Percentiles rank a stretch among this genome's conserved stretches.
phyloP scores from a whole-genome alignment of 1,140 invertebrate genomes.

The Elysia chlorotica region DNA sequence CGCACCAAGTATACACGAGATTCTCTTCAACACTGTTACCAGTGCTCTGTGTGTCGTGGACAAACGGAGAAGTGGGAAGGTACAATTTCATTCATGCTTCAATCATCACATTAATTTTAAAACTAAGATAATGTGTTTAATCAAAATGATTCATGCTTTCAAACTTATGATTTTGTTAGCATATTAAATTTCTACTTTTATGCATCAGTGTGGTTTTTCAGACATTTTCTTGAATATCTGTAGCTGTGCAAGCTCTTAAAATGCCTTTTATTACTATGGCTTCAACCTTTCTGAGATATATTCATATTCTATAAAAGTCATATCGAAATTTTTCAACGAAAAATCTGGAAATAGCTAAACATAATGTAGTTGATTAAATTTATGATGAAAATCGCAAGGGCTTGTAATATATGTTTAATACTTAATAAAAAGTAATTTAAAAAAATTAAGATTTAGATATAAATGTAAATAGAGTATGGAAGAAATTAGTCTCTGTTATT shows the following conservation, averaged over 20 bases:
- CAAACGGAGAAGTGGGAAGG: constrained; percentile 1
- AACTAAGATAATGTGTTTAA: not conserved
- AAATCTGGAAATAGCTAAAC: not conserved
- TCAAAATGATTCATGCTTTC: not conserved
- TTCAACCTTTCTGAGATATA: not conserved
- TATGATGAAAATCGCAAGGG: not conserved
- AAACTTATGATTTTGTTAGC: not conserved
- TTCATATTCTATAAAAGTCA: not conserved
- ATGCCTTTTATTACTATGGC: not conserved
- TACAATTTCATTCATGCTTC: not conserved
- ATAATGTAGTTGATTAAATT: not conserved
- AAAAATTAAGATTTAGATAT: too few relatives aligned
- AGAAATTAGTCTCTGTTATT: too few relatives aligned
- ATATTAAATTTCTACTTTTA: not conserved
- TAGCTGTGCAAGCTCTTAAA: too few relatives aligned
- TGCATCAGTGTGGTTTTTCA: not conserved
- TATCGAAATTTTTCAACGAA: not conserved
- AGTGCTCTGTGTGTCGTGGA: constrained; percentile 11
- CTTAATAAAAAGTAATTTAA: too few relatives aligned
- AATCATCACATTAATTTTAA: not conserved
- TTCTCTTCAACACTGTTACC: constrained; percentile 18
- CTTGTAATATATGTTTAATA: too few relatives aligned
- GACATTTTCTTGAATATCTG: not conserved
- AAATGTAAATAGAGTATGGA: too few relatives aligned
- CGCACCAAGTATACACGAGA: constrained; percentile 5